Percentiles rank a stretch among this genome's conserved stretches.
Evolutionary conservation across 2,113 vertebrate genomes (phyloP).

Genomic region (Mustela nigripes): DNA sequence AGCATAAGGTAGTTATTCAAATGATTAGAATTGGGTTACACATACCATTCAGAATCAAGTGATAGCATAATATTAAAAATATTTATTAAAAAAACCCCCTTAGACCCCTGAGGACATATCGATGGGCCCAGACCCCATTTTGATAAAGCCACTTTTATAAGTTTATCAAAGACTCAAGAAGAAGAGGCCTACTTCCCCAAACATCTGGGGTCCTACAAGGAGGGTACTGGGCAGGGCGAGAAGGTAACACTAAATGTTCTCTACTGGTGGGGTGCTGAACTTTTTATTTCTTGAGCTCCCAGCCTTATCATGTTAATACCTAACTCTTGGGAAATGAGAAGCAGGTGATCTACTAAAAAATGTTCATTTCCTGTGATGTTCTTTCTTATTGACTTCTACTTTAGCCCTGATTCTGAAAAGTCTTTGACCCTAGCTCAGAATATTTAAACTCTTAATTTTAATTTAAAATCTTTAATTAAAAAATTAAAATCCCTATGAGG

Average conservation of each 20-base stretch:
- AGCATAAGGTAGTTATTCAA: not conserved
- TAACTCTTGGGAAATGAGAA: not conserved
- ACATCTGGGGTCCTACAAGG: not conserved
- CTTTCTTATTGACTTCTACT: not conserved
- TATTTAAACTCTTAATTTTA: slow-evolving; percentile 16
- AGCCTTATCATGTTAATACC: not conserved
- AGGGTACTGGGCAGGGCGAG: not conserved
- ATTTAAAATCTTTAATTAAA: no score
- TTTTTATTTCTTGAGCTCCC: not conserved
- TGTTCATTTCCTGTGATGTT: not conserved
- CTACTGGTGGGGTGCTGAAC: not conserved
- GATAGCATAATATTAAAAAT: not conserved
- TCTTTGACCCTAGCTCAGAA: not conserved
- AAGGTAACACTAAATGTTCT: not conserved
- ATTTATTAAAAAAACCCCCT: slow-evolving; percentile 7
- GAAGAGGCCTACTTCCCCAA: not conserved
- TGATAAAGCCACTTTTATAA: not conserved
- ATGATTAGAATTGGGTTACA: not conserved
- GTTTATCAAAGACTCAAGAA: not conserved
- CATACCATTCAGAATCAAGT: not conserved
- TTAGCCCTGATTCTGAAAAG: not conserved
- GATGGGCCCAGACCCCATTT: not conserved
- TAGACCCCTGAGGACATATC: not conserved
- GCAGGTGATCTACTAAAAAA: not conserved
- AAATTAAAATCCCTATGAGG: not conserved